These are phyloP conservation scores for Pseudococcus longispinus DNA, from an alignment of 2,888 invertebrate genomes.

Conservation along the genomic window DNA sequence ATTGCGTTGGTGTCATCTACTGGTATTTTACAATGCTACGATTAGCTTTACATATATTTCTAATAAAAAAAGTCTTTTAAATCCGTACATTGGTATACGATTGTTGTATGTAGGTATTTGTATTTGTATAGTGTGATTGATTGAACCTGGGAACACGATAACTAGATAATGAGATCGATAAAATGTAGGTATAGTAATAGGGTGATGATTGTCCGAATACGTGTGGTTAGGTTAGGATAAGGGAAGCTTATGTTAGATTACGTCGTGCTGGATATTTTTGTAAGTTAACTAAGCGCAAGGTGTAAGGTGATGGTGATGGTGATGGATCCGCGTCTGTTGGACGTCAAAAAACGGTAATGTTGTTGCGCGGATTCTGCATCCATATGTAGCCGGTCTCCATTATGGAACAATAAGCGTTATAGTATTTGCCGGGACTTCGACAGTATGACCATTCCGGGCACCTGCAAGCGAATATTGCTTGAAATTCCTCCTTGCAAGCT, in stretches of 20 bases:
- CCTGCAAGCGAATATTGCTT: conserved; percentile 83
- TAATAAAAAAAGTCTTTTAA: conserved; percentile 13
- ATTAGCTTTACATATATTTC: not conserved
- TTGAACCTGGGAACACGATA: not conserved
- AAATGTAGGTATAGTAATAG: not conserved
- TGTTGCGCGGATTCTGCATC: conserved; percentile 72
- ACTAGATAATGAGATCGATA: not conserved
- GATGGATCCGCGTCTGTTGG: too few relatives aligned
- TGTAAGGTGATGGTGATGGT: not conserved
- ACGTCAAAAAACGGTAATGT: not conserved
- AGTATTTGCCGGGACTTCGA: conserved; percentile 85
- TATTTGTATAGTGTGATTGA: not conserved
- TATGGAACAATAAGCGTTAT: conserved; percentile 88
- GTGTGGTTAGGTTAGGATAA: not conserved
- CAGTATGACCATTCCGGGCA: conserved; percentile 90
- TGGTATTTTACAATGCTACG: not conserved
- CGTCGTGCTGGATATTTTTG: not conserved
- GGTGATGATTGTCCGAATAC: not conserved
- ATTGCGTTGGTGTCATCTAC: not conserved
- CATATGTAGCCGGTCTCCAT: conserved; percentile 85
- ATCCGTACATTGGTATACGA: not conserved
- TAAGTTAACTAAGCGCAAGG: not conserved
- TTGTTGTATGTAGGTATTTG: too few relatives aligned
- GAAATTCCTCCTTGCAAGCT: conserved; percentile 90
- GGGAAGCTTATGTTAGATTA: not conserved